Base-by-base conservation (phyloP, 2,888 invertebrate genomes). In the Melikaiella ostensackeni region DNA sequence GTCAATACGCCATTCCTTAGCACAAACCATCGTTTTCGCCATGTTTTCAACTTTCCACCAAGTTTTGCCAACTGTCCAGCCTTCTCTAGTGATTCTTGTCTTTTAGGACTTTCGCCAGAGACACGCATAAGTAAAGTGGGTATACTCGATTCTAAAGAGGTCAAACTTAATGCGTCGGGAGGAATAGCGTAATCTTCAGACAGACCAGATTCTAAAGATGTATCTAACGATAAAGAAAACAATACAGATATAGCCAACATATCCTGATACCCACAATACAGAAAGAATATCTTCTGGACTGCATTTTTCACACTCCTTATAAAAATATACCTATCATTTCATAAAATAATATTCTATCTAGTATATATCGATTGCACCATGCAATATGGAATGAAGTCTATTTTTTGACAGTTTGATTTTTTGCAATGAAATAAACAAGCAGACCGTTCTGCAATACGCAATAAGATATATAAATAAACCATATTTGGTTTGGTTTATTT, bases 111-210 rank as follows among this genome's bases (percentile, higher is more conserved):
- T 92, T 90, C 84, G 91, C 94, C 83, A 74, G 94, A 92, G 66
- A 93, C 93, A 4, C 94, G 92, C 92, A 95, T 93, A 75, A 94
- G 86, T 24, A 94, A 89, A 75, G 94, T 94, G 19, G 95, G 95
- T 91, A 96, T 94, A 55, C 96, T 96, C 33, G 96, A 95, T 86
- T 96, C 96, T 89, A 96, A 94, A 83, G 95, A 95, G 13, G 95
- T 95, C 62, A 96, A 95, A 79, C 97, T 97, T 24, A 97, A 94
- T 0, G 98, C 98, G 92, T 98, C 98, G 13, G 98, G 98, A 13
- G 98, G 98, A 88, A 98, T 96, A 78, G 98, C 98, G 92, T 98
- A 98, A 93, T 98, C 98, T 91, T 98, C 98, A 50, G 98, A 98
- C 93, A 97, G 95, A 86, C 98, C 97, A 77, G 97, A 97, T 92